Evolutionary conservation across 2,113 vertebrate species (phyloP), one percentile per base, ranked within the genome.

Genomic region (Struthidea cinerea): DNA sequence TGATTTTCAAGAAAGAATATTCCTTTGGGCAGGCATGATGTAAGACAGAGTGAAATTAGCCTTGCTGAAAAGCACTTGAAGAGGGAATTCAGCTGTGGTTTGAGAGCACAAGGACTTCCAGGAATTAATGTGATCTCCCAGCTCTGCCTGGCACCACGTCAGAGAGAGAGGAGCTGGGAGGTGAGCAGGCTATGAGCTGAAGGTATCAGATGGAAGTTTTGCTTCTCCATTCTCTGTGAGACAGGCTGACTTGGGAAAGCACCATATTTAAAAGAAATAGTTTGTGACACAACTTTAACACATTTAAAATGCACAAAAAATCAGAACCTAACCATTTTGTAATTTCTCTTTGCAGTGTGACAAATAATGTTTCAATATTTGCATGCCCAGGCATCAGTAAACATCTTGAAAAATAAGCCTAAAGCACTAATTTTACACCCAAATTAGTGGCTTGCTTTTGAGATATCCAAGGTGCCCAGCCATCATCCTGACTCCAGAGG

Each of bases 341-440:
- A 87, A 80, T 70, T 76, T 57, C 67, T 80, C 26, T 55, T 93
- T 75, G 44, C 67, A 94, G 59, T 21, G 42, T 91, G 65, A 82
- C 69, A 95, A 82, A 84, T 56, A 82, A 60, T 33, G 26, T 79
- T 95, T 75, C 86, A 95, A 89, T 96, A 95, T 95, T 91, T 96
- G 50, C 37, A 91, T 55, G 20, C 33, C 50, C 64, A 76, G 55
- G 7, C 91, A 79, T 55, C 79, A 88, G 79, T 35, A 84, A 83
- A 49, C 49, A 64, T 79, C 21, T 88, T 50, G 28, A 83, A 90
- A 90, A 94, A 71, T 50, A 70, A 94, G 90, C 92, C 88, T 83
- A 86, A 86, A 92, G 94, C 92, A 59, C 55, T 88, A 20, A 83
- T 94, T 94, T 91, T 87, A 61, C 91, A 89, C 70, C 15, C 82